Evolutionary conservation across 2,113 vertebrate species (phyloP).

Genomic region (Hydrochoerus hydrochaeris): DNA sequence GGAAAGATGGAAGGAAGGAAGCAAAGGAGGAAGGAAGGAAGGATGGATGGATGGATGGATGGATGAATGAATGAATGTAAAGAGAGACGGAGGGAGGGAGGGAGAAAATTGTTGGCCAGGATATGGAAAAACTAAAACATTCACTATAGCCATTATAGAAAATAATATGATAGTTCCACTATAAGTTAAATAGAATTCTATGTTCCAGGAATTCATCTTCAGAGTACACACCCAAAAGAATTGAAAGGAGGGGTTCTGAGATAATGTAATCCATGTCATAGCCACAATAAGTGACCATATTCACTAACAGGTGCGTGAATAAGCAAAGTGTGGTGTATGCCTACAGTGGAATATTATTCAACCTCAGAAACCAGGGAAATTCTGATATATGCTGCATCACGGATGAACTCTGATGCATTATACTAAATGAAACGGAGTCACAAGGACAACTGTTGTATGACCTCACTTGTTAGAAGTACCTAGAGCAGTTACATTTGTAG

Average conservation of each 20-base stretch:
- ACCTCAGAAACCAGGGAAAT: neutral
- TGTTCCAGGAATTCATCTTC: neutral
- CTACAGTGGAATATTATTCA: neutral
- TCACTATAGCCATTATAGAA: neutral
- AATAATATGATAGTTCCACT: neutral
- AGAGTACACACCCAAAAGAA: neutral
- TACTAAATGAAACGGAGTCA: neutral
- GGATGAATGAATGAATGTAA: no score
- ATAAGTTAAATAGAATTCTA: neutral
- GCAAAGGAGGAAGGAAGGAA: neutral
- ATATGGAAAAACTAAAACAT: neutral
- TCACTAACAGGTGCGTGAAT: neutral
- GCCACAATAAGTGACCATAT: neutral
- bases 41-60: no score
- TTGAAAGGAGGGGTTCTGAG: neutral
- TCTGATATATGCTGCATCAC: neutral
- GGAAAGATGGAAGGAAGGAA: neutral
- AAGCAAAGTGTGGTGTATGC: neutral
- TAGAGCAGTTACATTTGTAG: neutral
- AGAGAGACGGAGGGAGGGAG: neutral
- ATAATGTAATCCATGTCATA: neutral
- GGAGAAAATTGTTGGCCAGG: neutral
- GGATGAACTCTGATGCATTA: neutral
- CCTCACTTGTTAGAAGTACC: neutral
- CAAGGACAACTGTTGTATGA: neutral